Conservation (phyloP, 2,113 vertebrate genomes). For the Garra rufa region DNA sequence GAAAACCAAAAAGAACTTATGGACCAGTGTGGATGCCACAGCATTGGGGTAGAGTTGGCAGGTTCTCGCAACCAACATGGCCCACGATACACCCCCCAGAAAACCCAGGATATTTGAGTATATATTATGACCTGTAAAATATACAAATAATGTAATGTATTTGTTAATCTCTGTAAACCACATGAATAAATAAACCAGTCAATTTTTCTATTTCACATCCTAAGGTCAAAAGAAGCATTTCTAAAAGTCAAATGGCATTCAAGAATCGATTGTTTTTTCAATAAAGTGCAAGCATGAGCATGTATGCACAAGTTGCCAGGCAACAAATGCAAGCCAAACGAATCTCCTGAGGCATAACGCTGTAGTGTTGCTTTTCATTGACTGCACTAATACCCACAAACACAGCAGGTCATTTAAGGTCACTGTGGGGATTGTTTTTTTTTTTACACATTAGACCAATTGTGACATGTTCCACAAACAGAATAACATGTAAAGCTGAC, state of each 20-base stretch:
- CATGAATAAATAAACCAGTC: neutral
- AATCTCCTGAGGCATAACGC: constrained; percentile 35
- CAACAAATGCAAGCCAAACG: constrained; percentile 46
- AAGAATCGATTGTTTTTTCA: neutral
- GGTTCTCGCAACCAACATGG: constrained; percentile 91
- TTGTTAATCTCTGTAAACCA: neutral
- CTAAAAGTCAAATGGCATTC: neutral
- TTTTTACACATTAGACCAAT: neutral
- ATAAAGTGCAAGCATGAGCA: constrained; percentile 24
- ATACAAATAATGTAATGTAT: neutral
- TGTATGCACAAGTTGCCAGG: constrained; percentile 6
- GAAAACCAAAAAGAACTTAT: constrained; percentile 95
- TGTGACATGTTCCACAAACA: neutral
- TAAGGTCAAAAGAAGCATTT: neutral
- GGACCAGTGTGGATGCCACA: constrained; percentile 89
- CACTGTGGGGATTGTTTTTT: constrained; percentile 6
- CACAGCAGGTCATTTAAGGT: constrained; percentile 33
- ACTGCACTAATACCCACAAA: constrained; percentile 31
- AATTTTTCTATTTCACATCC: neutral
- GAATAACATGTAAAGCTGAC: constrained; percentile 42
- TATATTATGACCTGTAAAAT: constrained; percentile 86
- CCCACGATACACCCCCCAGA: constrained; percentile 91
- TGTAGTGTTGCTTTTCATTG: constrained; percentile 17
- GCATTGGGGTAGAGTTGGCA: constrained; percentile 94
- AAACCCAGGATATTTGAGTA: constrained; percentile 94